Evolutionary conservation across 2,888 invertebrate genomes (phyloP).

Genomic region (Harmothoe impar): DNA sequence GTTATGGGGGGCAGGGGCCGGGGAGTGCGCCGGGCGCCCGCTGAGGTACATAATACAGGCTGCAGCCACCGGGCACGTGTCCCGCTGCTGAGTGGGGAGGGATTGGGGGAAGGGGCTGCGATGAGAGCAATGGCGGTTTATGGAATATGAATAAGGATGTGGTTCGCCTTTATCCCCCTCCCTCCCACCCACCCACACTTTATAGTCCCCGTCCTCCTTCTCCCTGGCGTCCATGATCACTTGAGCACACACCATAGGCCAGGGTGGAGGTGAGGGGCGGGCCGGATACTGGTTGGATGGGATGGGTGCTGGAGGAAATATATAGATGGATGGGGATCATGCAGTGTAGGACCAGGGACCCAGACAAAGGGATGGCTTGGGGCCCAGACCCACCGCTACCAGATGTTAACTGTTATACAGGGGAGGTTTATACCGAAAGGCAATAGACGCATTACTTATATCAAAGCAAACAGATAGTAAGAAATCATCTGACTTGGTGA

Average conservation of each 20-base stretch:
- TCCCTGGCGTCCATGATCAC: background rate
- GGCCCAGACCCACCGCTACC: no score
- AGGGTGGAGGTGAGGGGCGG: background rate
- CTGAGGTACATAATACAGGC: background rate
- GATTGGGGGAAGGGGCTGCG: background rate
- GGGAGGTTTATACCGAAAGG: no score
- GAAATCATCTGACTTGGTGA: no score
- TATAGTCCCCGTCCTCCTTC: background rate
- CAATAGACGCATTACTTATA: no score
- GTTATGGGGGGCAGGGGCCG: conserved; percentile 14
- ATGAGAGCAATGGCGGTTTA: background rate
- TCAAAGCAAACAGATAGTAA: no score
- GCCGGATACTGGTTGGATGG: background rate
- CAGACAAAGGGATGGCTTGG: no score
- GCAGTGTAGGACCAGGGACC: background rate
- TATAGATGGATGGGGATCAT: background rate
- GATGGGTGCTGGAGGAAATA: background rate
- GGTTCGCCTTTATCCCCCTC: conserved; percentile 12
- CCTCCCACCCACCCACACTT: background rate
- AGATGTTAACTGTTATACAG: no score
- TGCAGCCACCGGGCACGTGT: background rate
- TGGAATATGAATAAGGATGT: conserved; percentile 29
- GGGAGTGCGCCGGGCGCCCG: background rate
- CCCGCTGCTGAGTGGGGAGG: no score
- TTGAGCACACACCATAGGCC: conserved; percentile 4